Evolutionary conservation across 2,888 invertebrate genomes (phyloP).

Genomic region (Lordiphosa andalusiaca): DNA sequence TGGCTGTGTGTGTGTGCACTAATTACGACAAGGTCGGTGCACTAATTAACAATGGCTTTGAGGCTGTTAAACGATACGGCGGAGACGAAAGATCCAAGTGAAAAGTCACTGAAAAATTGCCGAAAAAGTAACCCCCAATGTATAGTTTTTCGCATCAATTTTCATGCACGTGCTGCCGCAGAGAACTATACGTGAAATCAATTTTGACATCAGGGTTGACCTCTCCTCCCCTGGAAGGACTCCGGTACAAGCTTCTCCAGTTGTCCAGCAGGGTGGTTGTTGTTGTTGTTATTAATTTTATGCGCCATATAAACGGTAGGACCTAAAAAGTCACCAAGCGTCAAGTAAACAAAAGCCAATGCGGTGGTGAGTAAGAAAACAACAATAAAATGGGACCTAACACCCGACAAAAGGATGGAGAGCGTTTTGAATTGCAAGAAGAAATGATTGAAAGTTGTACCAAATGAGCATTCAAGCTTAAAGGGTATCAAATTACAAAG

Average conservation of each 20-base stretch:
- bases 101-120: too few relatives aligned
- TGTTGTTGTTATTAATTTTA: slow-evolving; percentile 51
- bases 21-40: slow-evolving; percentile 70
- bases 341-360: slow-evolving; percentile 55
- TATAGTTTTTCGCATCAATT: slow-evolving; percentile 26
- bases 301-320: slow-evolving; percentile 57
- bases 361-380: slow-evolving; percentile 9
- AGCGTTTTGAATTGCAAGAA: not conserved
- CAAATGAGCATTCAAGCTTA: too few relatives aligned
- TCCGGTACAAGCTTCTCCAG: not conserved
- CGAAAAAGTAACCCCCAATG: too few relatives aligned
- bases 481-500: too few relatives aligned
- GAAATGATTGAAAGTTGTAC: too few relatives aligned
- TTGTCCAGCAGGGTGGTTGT: slow-evolving; percentile 12
- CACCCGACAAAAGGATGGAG: not conserved
- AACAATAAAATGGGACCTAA: not conserved
- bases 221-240: slow-evolving; percentile 10
- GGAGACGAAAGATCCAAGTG: slow-evolving; percentile 6
- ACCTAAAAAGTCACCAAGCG: slow-evolving; percentile 37
- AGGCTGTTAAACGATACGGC: slow-evolving; percentile 63
- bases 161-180: slow-evolving; percentile 34
- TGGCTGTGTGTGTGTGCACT: slow-evolving; percentile 56
- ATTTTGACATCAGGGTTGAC: slow-evolving; percentile 30
- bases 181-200: slow-evolving; percentile 36
- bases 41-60: slow-evolving; percentile 73